A percentile compares a stretch with the other conserved stretches of the same genome.
phyloP scores from a whole-genome alignment of 2,797 vertebrate species.

The Pangasius djambal region DNA sequence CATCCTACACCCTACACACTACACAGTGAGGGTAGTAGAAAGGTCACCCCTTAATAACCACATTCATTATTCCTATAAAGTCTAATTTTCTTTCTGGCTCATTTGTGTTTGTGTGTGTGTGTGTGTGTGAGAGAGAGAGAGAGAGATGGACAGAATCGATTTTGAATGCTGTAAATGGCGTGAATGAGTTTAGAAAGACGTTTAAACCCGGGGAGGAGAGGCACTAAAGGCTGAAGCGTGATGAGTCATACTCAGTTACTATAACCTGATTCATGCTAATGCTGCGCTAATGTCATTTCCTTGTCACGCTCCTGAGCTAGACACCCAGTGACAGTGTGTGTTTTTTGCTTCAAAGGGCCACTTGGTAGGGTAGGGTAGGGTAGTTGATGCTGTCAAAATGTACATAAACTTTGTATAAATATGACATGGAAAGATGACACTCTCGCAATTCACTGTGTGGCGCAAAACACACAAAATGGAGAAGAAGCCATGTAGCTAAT shows the following conservation, averaged over 20 bases:
- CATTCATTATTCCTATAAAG: conserved; percentile 1
- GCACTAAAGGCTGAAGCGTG: conserved; percentile 34
- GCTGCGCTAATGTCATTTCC: conserved; percentile 22
- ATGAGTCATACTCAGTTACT: neutral
- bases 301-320: neutral
- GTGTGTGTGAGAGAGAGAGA: no score
- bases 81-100: neutral
- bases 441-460: neutral
- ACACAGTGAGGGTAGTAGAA: neutral
- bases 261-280: conserved; percentile 31
- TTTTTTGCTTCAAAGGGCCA: neutral
- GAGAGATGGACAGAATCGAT: conserved; percentile 39
- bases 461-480: neutral
- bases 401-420: neutral
- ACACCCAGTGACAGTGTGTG: neutral
- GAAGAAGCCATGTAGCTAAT: neutral
- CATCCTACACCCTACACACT: conserved; percentile 10
- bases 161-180: conserved; percentile 58
- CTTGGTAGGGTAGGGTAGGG: neutral
- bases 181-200: conserved; percentile 63
- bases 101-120: neutral
- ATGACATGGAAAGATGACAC: neutral
- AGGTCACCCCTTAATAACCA: neutral
- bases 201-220: conserved; percentile 24
- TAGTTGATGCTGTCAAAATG: neutral